A percentile compares a stretch with the other conserved stretches of the same genome.
Conservation (phyloP, 2,113 vertebrate genomes). For the Dipodomys ordii region DNA sequence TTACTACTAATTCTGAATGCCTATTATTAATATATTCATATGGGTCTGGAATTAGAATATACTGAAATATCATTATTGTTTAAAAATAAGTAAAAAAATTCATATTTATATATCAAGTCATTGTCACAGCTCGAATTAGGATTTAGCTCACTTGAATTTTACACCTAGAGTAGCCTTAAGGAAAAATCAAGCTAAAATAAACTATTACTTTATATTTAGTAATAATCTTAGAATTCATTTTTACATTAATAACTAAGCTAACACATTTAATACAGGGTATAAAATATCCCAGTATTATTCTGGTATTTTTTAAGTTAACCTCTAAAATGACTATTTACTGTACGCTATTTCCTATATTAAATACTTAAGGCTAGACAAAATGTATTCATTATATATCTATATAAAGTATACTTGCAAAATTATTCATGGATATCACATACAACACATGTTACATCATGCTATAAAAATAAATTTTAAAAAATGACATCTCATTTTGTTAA, state of each 20-base stretch:
- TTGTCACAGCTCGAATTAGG: constrained; percentile 33
- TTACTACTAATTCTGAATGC: not conserved
- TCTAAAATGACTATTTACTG: not conserved
- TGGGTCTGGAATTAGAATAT: not conserved
- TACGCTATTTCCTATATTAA: constrained; percentile 10
- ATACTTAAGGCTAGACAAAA: constrained; percentile 2
- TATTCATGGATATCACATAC: not conserved
- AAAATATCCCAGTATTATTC: not conserved
- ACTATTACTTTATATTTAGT: not conserved
- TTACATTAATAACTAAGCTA: not conserved
- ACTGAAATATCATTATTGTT: not conserved
- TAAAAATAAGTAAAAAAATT: not conserved
- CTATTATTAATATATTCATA: not conserved
- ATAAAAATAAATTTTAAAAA: not conserved
- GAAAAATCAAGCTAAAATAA: constrained; percentile 51
- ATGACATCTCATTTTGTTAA: constrained; percentile 12
- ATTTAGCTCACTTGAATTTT: not conserved
- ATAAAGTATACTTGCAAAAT: constrained; percentile 70
- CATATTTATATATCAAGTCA: constrained; percentile 45
- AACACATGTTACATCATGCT: no score
- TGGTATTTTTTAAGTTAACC: not conserved
- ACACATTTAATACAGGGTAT: not conserved
- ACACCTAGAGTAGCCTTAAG: not conserved
- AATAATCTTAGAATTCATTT: constrained; percentile 10
- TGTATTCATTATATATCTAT: not conserved